These are phyloP conservation scores for Perccottus glenii DNA, from an alignment of 2,113 vertebrate genomes.

Conservation along the genomic window DNA sequence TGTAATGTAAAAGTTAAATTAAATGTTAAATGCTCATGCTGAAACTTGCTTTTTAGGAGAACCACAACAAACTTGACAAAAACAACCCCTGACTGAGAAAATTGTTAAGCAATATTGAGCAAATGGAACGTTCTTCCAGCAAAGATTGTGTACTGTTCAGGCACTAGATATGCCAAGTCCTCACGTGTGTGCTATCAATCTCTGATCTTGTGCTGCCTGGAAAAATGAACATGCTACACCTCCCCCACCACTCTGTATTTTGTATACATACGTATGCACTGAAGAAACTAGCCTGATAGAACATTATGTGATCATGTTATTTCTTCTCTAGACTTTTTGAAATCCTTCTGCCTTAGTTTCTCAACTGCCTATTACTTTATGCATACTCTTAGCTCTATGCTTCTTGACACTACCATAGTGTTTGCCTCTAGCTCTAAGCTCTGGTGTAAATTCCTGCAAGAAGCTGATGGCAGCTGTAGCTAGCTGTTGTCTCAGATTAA, in stretches of 20 bases:
- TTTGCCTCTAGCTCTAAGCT: conserved; percentile 13
- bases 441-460: conserved; percentile 21
- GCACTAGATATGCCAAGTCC: conserved; percentile 50
- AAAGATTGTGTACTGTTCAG: conserved; percentile 27
- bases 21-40: conserved; percentile 18
- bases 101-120: conserved; percentile 2
- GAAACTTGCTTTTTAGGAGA: conserved; percentile 19
- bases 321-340: background rate
- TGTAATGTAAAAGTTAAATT: conserved; percentile 4
- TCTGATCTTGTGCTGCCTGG: conserved; percentile 30
- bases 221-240: conserved; percentile 50
- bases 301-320: conserved; percentile 10
- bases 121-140: conserved; percentile 23
- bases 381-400: background rate
- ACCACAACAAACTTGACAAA: conserved; percentile 10
- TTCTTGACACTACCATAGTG: background rate
- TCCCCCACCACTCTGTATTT: conserved; percentile 11
- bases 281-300: background rate
- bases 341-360: background rate
- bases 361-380: background rate
- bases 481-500: conserved; percentile 42
- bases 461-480: conserved; percentile 44
- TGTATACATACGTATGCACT: background rate
- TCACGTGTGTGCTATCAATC: conserved; percentile 59
- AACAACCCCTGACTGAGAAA: conserved; percentile 16